phyloP scores from a whole-genome alignment of 2,888 invertebrate species.

The Crocallis elinguaria region DNA sequence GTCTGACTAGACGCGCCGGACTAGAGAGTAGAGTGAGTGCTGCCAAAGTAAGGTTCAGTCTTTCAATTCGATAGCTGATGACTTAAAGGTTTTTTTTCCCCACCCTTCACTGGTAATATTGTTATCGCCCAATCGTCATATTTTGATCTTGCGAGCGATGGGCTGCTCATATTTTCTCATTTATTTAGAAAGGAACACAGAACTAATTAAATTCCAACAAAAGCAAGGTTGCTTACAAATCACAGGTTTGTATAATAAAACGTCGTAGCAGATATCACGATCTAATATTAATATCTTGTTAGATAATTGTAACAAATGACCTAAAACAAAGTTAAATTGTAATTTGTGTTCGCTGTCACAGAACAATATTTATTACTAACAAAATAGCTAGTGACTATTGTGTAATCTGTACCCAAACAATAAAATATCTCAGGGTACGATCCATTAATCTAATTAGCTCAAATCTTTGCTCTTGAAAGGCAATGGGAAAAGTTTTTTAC shows the following conservation, averaged over 20 bases:
- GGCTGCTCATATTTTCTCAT: too few relatives aligned
- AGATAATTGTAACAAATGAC: constrained; percentile 18
- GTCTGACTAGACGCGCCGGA: too few relatives aligned
- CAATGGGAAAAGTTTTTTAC: constrained; percentile 18
- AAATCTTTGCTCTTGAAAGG: constrained; percentile 35
- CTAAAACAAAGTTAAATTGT: constrained; percentile 18
- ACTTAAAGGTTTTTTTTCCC: too few relatives aligned
- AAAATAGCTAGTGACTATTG: too few relatives aligned
- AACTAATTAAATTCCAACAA: too few relatives aligned
- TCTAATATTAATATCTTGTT: neutral
- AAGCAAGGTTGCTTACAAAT: neutral
- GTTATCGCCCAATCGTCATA: too few relatives aligned
- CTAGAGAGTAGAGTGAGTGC: too few relatives aligned
- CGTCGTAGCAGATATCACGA: constrained; percentile 2
- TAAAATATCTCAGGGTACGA: constrained; percentile 36
- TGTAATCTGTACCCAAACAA: constrained; percentile 31
- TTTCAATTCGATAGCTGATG: too few relatives aligned
- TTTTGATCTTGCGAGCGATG: too few relatives aligned
- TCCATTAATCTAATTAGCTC: constrained; percentile 19
- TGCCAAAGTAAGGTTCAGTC: too few relatives aligned
- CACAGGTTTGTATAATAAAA: neutral
- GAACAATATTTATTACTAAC: constrained; percentile 32
- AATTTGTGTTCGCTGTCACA: constrained; percentile 32
- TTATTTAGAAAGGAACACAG: too few relatives aligned
- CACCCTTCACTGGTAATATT: too few relatives aligned